A percentile compares a stretch with the other conserved stretches of the same genome.
These are phyloP conservation scores for Chamaedrilus cognettii DNA, from an alignment of 2,888 invertebrate species.

Conservation along the genomic window DNA sequence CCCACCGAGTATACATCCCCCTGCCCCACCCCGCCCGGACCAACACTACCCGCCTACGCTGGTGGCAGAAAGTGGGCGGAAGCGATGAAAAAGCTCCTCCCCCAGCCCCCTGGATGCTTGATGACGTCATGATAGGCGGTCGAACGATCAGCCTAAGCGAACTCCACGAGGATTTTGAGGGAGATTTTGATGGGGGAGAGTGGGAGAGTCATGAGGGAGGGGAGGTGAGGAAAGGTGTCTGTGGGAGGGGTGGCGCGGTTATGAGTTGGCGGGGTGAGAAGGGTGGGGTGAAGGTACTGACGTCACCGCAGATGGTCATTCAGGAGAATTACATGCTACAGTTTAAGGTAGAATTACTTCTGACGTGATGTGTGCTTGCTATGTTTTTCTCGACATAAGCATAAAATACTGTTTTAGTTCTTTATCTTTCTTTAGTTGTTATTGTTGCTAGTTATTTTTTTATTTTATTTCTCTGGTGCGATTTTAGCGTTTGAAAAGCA, in stretches of 20 bases:
- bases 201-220: constrained; percentile 53
- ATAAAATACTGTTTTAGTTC: too few species aligned
- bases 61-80: constrained; percentile 46
- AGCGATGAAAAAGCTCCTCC: constrained; percentile 37
- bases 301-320: constrained; percentile 58
- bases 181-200: constrained; percentile 31
- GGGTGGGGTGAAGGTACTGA: constrained; percentile 48
- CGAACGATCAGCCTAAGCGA: constrained; percentile 57
- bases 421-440: too few species aligned
- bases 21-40: constrained; percentile 52
- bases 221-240: constrained; percentile 34
- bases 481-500: too few species aligned
- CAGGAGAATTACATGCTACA: constrained; percentile 58
- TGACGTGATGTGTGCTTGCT: too few species aligned
- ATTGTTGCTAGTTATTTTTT: too few species aligned
- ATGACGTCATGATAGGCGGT: constrained; percentile 60
- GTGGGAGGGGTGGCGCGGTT: constrained; percentile 42
- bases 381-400: too few species aligned
- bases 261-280: constrained; percentile 48
- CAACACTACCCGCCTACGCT: constrained; percentile 49
- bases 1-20: constrained; percentile 50
- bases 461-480: too few species aligned
- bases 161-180: constrained; percentile 52
- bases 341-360: constrained; percentile 61
- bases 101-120: constrained; percentile 57